Conservation (phyloP, 1,140 invertebrate species). For the Solenopsis fugax region DNA sequence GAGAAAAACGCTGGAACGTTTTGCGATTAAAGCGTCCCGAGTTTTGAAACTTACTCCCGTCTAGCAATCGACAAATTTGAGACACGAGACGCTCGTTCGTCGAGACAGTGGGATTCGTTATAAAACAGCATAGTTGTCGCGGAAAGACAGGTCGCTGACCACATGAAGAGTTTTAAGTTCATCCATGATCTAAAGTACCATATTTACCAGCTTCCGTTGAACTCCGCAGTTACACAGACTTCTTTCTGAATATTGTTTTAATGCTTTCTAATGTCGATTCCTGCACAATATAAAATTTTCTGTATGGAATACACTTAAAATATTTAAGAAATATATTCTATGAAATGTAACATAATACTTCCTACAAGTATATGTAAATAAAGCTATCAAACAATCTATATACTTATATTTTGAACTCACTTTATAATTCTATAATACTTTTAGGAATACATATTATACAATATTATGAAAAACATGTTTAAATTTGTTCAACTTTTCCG, state of each 20-base stretch:
- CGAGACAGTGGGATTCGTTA: slow-evolving; percentile 46
- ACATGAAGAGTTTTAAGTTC: slow-evolving; percentile 60
- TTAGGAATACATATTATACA: background rate
- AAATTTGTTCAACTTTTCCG: background rate
- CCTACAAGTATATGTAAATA: background rate
- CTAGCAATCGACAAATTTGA: slow-evolving; percentile 43
- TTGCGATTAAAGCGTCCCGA: slow-evolving; percentile 55
- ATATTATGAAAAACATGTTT: background rate
- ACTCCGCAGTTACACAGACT: slow-evolving; percentile 28
- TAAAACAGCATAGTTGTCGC: slow-evolving; percentile 56
- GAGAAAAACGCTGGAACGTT: slow-evolving; percentile 57
- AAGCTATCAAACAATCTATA: no score
- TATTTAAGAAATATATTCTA: background rate
- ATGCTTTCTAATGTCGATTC: background rate
- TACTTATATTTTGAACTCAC: background rate
- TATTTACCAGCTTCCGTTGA: slow-evolving; percentile 23
- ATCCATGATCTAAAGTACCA: slow-evolving; percentile 55
- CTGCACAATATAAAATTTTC: background rate
- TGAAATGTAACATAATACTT: background rate
- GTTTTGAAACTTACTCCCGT: slow-evolving; percentile 62
- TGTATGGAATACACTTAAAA: background rate
- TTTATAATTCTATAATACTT: background rate
- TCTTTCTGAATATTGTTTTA: background rate
- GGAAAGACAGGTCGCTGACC: slow-evolving; percentile 39
- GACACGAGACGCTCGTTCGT: slow-evolving; percentile 49